phyloP scores from a whole-genome alignment of 2,797 vertebrate genomes.

The Iguana delicatissima region DNA sequence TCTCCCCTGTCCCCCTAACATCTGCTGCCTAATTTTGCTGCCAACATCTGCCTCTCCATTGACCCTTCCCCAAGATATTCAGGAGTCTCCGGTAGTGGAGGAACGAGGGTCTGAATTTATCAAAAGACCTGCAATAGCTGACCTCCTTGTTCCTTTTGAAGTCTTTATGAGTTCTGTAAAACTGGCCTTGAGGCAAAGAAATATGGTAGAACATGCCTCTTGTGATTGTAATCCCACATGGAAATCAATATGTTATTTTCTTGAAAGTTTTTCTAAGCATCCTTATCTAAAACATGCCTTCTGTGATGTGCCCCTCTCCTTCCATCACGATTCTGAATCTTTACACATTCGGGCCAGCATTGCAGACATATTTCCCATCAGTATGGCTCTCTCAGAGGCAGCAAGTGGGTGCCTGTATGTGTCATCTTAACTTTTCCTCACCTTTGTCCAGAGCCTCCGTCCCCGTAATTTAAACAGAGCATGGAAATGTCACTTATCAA shows the following conservation, averaged over 20 bases:
- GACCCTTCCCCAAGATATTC: neutral
- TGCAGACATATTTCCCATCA: conserved; percentile 26
- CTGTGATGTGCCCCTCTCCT: neutral
- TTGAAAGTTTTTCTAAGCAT: neutral
- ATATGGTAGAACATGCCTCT: conserved; percentile 3
- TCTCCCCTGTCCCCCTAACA: too few species aligned
- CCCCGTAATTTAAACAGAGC: conserved; percentile 18
- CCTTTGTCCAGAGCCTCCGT: neutral
- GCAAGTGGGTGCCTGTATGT: conserved; percentile 6
- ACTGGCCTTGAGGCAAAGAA: neutral
- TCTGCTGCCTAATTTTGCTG: too few species aligned
- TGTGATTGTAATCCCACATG: neutral
- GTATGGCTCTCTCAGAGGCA: neutral
- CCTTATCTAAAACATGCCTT: neutral
- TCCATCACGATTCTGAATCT: neutral
- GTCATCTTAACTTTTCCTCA: conserved; percentile 17
- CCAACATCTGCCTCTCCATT: too few species aligned
- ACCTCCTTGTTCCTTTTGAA: neutral
- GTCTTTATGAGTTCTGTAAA: neutral
- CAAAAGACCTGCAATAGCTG: neutral
- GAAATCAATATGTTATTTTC: neutral
- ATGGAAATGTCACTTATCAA: too few species aligned
- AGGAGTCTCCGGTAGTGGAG: neutral
- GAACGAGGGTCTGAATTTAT: too few species aligned
- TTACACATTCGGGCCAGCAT: conserved; percentile 8